Base-by-base conservation (phyloP, 2,888 invertebrate species). In the Lingula anatina region DNA sequence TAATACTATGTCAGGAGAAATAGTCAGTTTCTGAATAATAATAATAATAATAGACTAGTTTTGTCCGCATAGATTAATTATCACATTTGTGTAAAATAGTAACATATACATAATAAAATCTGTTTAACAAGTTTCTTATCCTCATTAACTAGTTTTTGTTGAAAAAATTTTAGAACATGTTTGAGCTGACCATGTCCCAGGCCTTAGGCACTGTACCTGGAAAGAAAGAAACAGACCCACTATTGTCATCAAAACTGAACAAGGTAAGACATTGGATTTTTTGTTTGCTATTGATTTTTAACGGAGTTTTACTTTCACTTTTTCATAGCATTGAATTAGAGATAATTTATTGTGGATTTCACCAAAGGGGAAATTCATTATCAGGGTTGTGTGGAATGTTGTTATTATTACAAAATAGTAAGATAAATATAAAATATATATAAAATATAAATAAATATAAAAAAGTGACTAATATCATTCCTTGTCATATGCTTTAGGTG, bases 381-480 rank as follows among this genome's bases (percentile, higher is more conserved):
- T n/a, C n/a, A n/a, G n/a, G n/a, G n/a, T n/a, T n/a, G n/a, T n/a
- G n/a, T n/a, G n/a, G n/a, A n/a, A n/a, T n/a, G n/a, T n/a, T n/a
- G n/a, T n/a, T n/a, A n/a, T n/a, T n/a, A n/a, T n/a, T n/a, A n/a
- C n/a, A n/a, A n/a, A n/a, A n/a, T n/a, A n/a, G n/a, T n/a, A n/a
- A n/a, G n/a, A n/a, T n/a, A n/a, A n/a, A n/a, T n/a, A n/a, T n/a
- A n/a, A n/a, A n/a, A n/a, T n/a, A n/a, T n/a, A n/a, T n/a, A n/a
- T n/a, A n/a, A n/a, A 89, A 97, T 77, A 97, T 99, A 61, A 78
- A 78, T 62, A 76, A 77, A 64, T 96, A 95, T 80, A 97, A 97
- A 76, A 96, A 97, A 65, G 96, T 97, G 40, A 83, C 99, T 39
- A 99, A 99, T 78, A n/a, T n/a, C n/a, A n/a, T n/a, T n/a, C n/a